Conservation (phyloP, 2,797 vertebrate genomes). For the Fundulus diaphanus region DNA sequence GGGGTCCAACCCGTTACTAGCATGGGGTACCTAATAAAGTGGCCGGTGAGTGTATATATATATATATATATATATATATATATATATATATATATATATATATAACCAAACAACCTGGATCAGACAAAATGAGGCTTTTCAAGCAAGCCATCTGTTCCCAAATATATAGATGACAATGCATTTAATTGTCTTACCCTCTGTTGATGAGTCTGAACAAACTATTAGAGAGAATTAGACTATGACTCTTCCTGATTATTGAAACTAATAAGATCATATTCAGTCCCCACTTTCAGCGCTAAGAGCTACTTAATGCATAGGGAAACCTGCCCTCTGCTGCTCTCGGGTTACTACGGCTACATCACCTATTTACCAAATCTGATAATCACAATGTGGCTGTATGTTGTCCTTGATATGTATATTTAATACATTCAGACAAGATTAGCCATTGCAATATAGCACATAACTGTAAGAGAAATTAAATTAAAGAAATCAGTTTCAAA, state of each 20-base stretch:
- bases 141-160: conserved; percentile 19
- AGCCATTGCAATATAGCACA: background rate
- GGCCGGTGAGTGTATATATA: too few species aligned
- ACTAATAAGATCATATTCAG: conserved; percentile 49
- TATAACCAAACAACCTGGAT: conserved; percentile 2
- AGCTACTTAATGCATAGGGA: conserved; percentile 14
- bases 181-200: conserved; percentile 42
- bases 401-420: background rate
- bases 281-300: conserved; percentile 20
- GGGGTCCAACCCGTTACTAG: too few species aligned
- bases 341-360: conserved; percentile 28
- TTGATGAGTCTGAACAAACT: conserved; percentile 13
- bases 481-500: background rate
- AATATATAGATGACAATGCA: conserved; percentile 5
- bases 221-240: conserved; percentile 52
- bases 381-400: background rate
- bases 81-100: too few species aligned
- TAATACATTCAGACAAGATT: background rate
- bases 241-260: conserved; percentile 46
- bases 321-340: conserved; percentile 50
- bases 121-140: background rate
- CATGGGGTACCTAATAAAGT: too few species aligned
- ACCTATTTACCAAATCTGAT: background rate
- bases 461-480: background rate
- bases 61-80: too few species aligned